These are phyloP conservation scores for Andrena praecox DNA, from an alignment of 2,888 invertebrate species.

Conservation along the genomic window DNA sequence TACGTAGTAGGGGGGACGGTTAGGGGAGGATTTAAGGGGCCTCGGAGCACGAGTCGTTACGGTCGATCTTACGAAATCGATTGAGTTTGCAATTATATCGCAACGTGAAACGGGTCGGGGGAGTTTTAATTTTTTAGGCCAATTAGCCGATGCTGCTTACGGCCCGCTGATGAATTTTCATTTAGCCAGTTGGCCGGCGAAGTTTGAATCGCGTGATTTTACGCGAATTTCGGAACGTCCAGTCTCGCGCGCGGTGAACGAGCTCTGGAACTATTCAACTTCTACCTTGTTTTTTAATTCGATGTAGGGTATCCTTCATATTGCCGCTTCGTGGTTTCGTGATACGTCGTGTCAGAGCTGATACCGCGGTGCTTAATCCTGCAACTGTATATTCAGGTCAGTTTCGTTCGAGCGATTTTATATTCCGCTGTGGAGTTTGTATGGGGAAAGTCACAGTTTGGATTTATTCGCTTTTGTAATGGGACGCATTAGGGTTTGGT, in stretches of 20 bases:
- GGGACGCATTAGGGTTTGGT: background rate
- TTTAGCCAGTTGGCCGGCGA: background rate
- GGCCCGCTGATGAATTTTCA: background rate
- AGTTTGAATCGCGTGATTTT: conserved; percentile 1
- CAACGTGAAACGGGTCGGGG: background rate
- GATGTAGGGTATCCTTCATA: background rate
- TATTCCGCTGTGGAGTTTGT: no score
- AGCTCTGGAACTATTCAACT: background rate
- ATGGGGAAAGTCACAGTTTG: no score
- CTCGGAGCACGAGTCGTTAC: background rate
- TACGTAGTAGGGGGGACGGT: background rate
- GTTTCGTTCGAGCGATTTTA: no score
- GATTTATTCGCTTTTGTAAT: no score
- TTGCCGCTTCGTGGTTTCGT: background rate
- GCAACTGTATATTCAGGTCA: no score
- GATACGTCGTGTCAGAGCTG: background rate
- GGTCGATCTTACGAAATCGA: background rate
- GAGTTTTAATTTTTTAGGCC: background rate
- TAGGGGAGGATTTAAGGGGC: background rate
- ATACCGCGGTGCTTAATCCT: no score
- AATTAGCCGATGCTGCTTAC: background rate
- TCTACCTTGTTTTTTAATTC: background rate
- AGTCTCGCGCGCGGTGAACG: background rate
- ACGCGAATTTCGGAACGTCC: background rate
- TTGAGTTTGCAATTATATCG: background rate